Evolutionary conservation across 2,797 vertebrate species (phyloP), one percentile per base, ranked within the genome.

Genomic region (Falco berigora): DNA sequence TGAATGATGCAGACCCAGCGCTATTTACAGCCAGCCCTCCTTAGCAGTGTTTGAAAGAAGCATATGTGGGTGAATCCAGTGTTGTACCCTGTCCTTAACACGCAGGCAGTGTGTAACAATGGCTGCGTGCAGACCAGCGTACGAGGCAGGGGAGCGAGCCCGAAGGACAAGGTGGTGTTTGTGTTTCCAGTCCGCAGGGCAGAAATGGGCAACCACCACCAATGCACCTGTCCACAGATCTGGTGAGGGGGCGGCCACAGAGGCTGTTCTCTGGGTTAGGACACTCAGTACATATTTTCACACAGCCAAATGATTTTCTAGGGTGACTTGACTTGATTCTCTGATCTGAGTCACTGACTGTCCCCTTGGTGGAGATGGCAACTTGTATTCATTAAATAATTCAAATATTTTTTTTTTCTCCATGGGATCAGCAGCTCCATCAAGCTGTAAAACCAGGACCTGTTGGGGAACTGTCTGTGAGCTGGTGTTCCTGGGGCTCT

Each of bases 51-150:
- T 38, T 27, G 25, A 46, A 22, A 47, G n/a, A 63, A 38, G 14
- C 22, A 3, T 5, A 12, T 5, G 8, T 18, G 28, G 12, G n/a
- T 42, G 40, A 23, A 55, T 38, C 18, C 40, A 12, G 50, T 23
- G 28, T 14, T 47, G n/a, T 14, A 9, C n/a, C 49, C 17, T 8
- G 2, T 18, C 58, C 27, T 46, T 25, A 21, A 9, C 6, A 12
- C 2, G 12, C 19, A 5, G 56, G 42, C 6, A 13, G 25, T 6
- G 13, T 16, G 34, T 28, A 24, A 19, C 1, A 11, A 4, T 5
- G 62, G 71, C 50, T 23, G 34, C 6, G 59, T 4, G 2, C 50
- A 40, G 50, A 49, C 30, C 52, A 28, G 8, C 0, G 2, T 8
- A 7, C 5, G 30, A 34, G 30, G 50, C 20, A n/a, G 50, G 49